Base-by-base conservation (phyloP, 2,113 vertebrate species). In the Daubentonia madagascariensis region DNA sequence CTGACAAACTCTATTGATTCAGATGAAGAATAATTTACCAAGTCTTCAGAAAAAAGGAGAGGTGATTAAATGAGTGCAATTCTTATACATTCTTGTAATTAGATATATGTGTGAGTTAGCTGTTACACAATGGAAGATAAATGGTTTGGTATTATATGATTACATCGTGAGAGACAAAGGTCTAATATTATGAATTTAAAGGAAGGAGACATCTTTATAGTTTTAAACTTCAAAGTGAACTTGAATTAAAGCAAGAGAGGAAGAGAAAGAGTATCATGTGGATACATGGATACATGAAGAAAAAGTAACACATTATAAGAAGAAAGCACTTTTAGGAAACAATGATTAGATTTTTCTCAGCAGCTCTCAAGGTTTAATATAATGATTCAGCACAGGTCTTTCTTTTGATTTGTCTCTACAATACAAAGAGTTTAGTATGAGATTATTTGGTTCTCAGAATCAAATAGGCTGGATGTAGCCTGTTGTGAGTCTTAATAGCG, bases 381-480 rank as follows among this genome's bases (percentile, higher is more conserved):
- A 95, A 81, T 96, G 95, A 95, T 48, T 95, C 73, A 85, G 84
- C 86, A 94, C 91, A 96, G 45, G n/a, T 78, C n/a, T 96, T 96
- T 93, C n/a, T 97, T 96, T 85, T 88, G 54, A 79, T 50, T 96
- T 94, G 61, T 92, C 94, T 96, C n/a, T 52, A 54, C 5, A 14
- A 92, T 37, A 93, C 75, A 94, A 96, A 97, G 89, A 79, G 63
- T 68, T 87, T 76, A 80, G 85, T 93, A 59, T 67, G 30, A 65
- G 65, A 65, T 89, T 61, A 65, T 97, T 96, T 94, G 32, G 7
- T 81, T 94, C 94, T 85, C 52, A 95, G 90, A 95, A 87, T 92
- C 54, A 95, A 96, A 95, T 79, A 87, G 84, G 79, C 93, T 92
- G 93, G 23, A 75, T 68, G 89, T 35, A 97, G 84, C 70, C 75